Base-by-base conservation (phyloP, 2,113 vertebrate species). In the Ochotona curzoniae region DNA sequence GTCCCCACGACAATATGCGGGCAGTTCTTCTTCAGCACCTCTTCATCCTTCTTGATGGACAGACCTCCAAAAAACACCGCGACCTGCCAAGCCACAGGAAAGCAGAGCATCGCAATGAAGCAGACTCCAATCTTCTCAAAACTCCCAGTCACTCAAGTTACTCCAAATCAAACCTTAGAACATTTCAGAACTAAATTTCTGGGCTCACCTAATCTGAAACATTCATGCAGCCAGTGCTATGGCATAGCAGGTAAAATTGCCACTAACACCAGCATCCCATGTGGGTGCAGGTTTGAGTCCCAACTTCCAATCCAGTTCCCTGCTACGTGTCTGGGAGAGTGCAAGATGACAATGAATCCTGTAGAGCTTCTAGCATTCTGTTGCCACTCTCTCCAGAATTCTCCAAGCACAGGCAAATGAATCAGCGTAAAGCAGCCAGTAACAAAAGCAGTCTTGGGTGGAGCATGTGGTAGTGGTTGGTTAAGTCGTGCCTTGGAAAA, bases 11-110 rank as follows among this genome's bases (percentile, higher is more conserved):
- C 98, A 9, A 98, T 98, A 87, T 98, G 98, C 44, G 98, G 98
- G 93, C 98, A 98, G 95, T 98, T 98, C 97, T 98, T 98, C 98
- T 98, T 99, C 96, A 98, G 96, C 82, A 98, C 97, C 96, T 98
- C 98, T 96, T 98, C 98, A 49, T 99, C 98, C 95, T 99, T 99
- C 98, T 98, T 98, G 96, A 98, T 98, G 49, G 98, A 98, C 93
- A 99, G 97, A 94, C 98, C 98, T 44, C 98, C 98, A 87, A 99
- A 99, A 93, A 99, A 99, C 90, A 99, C 98, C 0, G 98, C 98
- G 51, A 99, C 98, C 98, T 99, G 92, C 71, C 81, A 60, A 87
- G 15, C 8, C 47, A 17, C 2, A 3, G 10, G 35, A 79, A 73
- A 83, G 18, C 54, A 61, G 2, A 51, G 47, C 67, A 35, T 82